These are phyloP conservation scores for Danaus plexippus DNA, from an alignment of 1,140 invertebrate species.

Conservation along the genomic window DNA sequence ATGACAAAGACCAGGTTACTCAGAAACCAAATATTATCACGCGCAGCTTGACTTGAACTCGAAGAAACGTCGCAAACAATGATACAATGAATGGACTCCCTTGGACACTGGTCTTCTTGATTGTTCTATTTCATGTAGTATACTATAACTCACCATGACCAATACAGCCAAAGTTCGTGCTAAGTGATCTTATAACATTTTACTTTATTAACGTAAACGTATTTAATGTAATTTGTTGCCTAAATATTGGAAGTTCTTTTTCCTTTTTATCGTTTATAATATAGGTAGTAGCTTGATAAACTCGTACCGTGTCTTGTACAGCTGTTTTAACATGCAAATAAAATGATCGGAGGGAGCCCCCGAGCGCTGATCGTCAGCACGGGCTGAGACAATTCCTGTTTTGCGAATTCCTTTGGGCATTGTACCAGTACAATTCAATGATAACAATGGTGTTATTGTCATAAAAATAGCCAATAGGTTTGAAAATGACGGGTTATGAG, in stretches of 20 bases:
- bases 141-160: conserved; percentile 5
- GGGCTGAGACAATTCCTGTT: conserved; percentile 62
- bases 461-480: conserved; percentile 68
- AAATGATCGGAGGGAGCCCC: conserved; percentile 10
- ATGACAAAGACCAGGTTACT: conserved; percentile 51
- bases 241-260: too few species aligned
- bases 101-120: conserved; percentile 23
- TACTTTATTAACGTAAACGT: too few species aligned
- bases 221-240: too few species aligned
- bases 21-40: conserved; percentile 67
- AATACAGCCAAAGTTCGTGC: neutral
- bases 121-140: conserved; percentile 17
- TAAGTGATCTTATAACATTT: neutral
- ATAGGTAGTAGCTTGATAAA: too few species aligned
- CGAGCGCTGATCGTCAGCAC: conserved; percentile 36
- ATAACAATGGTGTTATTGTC: conserved; percentile 61
- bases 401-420: conserved; percentile 49
- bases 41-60: conserved; percentile 37
- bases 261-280: too few species aligned
- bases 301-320: neutral
- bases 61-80: conserved; percentile 37
- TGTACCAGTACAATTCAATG: conserved; percentile 43
- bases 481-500: conserved; percentile 65
- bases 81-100: conserved; percentile 29
- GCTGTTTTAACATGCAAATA: conserved; percentile 13